Percentiles rank a stretch among this genome's conserved stretches.
Evolutionary conservation across 2,113 vertebrate genomes (phyloP).

Genomic region (Prinia subflava): DNA sequence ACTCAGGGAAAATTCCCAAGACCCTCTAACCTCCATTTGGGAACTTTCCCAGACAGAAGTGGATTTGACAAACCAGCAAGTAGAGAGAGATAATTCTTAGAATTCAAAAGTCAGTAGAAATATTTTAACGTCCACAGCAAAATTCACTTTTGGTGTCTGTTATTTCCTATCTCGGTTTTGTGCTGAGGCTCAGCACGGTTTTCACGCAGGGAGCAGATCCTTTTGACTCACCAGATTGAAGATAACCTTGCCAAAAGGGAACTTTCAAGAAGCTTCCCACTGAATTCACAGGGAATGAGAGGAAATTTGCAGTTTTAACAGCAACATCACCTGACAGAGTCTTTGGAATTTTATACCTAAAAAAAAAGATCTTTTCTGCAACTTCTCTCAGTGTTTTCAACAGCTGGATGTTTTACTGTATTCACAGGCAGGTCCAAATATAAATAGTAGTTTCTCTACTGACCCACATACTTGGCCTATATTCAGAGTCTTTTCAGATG

Average conservation of each 20-base stretch:
- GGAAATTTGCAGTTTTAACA: background rate
- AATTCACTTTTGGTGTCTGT: background rate
- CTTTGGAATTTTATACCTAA: background rate
- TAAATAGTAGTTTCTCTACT: slow-evolving; percentile 45
- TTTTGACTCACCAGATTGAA: background rate
- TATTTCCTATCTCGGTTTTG: background rate
- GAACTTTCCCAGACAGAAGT: background rate
- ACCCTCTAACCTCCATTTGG: background rate
- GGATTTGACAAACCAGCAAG: background rate
- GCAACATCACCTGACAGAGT: background rate
- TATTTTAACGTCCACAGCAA: background rate
- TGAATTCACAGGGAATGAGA: background rate
- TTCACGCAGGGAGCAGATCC: background rate
- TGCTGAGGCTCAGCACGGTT: background rate
- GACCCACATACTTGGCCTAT: slow-evolving; percentile 54
- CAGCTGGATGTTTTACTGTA: slow-evolving; percentile 35
- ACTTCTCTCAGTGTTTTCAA: background rate
- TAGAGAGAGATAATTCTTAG: background rate
- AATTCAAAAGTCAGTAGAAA: background rate
- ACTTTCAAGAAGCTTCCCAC: background rate
- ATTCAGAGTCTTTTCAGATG: slow-evolving; percentile 37
- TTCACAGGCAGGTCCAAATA: slow-evolving; percentile 26
- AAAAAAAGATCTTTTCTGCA: background rate
- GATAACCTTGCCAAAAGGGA: background rate
- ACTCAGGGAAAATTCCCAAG: background rate